Evolutionary conservation across 2,113 vertebrate species (phyloP).

Genomic region (Thalassoma bifasciatum): DNA sequence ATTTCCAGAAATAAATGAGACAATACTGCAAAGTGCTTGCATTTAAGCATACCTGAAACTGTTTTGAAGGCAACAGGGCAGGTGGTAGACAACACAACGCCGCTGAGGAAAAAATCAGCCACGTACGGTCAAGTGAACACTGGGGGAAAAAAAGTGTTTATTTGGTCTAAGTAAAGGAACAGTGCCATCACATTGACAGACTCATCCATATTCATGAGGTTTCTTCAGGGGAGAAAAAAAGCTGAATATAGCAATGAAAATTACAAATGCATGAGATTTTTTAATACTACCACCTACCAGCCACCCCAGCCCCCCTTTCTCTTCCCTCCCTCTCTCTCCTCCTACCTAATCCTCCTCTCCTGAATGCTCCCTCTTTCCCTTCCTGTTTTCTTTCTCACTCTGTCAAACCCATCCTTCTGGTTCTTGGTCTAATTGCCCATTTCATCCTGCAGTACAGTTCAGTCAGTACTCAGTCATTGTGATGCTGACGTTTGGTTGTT

Average conservation of each 20-base stretch:
- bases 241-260: slow-evolving; percentile 63
- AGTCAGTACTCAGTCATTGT: slow-evolving; percentile 6
- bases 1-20: slow-evolving; percentile 10
- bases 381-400: slow-evolving; percentile 37
- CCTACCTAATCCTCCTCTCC: slow-evolving; percentile 34
- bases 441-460: slow-evolving; percentile 2
- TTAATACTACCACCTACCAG: slow-evolving; percentile 34
- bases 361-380: slow-evolving; percentile 17
- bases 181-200: slow-evolving; percentile 52
- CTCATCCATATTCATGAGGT: slow-evolving; percentile 64
- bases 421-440: slow-evolving; percentile 44
- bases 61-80: slow-evolving; percentile 11
- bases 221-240: slow-evolving; percentile 29
- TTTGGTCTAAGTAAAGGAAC: slow-evolving; percentile 47
- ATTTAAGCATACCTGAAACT: neutral
- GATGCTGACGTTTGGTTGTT: slow-evolving; percentile 14
- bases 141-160: slow-evolving; percentile 39
- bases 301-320: neutral
- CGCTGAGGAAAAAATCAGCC: slow-evolving; percentile 21
- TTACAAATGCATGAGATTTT: slow-evolving; percentile 68
- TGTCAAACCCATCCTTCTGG: slow-evolving; percentile 25
- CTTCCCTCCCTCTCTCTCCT: slow-evolving; percentile 13
- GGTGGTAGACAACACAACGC: neutral
- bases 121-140: slow-evolving; percentile 40
- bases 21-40: neutral